Conservation (phyloP, 1,140 invertebrate genomes). For the Solenopsis invicta region DNA sequence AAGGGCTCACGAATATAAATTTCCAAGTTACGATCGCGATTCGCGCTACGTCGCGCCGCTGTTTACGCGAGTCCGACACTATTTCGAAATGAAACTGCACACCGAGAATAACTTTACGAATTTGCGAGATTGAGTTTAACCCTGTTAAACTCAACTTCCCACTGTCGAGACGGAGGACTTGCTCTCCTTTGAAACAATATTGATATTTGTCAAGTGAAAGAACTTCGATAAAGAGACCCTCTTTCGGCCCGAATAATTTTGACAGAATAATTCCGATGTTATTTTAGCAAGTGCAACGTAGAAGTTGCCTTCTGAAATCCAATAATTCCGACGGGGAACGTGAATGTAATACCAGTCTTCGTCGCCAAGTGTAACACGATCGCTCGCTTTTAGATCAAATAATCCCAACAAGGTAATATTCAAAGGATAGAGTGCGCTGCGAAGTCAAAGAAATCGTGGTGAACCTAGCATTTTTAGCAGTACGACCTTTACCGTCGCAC, state of each 20-base stretch:
- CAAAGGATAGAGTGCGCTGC: neutral
- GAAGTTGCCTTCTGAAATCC: neutral
- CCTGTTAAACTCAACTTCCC: neutral
- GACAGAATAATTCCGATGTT: neutral
- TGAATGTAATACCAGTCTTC: neutral
- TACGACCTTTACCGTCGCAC: neutral
- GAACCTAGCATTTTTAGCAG: neutral
- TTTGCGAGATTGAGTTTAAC: neutral
- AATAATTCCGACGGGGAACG: neutral
- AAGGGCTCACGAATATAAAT: constrained; percentile 29
- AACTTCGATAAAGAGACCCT: neutral
- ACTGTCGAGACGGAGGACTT: neutral
- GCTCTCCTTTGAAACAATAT: neutral
- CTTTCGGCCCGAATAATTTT: neutral
- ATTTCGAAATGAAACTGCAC: neutral
- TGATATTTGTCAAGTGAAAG: neutral
- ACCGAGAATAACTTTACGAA: constrained; percentile 4
- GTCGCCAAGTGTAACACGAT: neutral
- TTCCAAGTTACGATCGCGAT: constrained; percentile 24
- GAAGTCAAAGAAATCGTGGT: neutral
- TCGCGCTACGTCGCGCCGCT: neutral
- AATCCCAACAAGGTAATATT: neutral
- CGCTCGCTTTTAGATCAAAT: neutral
- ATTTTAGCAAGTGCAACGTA: neutral
- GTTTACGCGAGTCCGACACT: neutral